Conservation (phyloP, 2,888 invertebrate genomes). For the Formica aserva region DNA sequence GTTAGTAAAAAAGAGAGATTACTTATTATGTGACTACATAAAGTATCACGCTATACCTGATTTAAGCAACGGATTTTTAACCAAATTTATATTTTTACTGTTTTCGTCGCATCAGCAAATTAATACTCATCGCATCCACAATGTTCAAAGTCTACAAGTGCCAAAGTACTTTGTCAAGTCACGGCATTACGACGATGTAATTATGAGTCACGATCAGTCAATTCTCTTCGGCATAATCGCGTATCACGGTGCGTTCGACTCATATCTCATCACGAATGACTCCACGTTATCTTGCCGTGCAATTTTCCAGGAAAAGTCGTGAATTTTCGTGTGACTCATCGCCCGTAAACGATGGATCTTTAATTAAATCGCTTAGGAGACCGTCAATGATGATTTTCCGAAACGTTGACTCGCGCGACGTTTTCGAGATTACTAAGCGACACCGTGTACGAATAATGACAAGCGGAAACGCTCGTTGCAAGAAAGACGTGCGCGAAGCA, state of each 20-base stretch:
- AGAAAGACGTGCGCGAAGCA: slow-evolving; percentile 11
- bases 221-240: slow-evolving; percentile 36
- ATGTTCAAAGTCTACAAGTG: slow-evolving; percentile 26
- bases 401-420: slow-evolving; percentile 31
- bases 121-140: background rate
- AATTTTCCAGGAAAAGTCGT: slow-evolving; percentile 33
- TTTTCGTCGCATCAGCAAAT: background rate
- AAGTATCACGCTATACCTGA: background rate
- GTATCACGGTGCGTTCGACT: slow-evolving; percentile 25
- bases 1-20: background rate
- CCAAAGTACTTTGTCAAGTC: slow-evolving; percentile 30
- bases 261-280: slow-evolving; percentile 43
- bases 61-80: background rate
- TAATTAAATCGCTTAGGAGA: slow-evolving; percentile 35
- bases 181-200: slow-evolving; percentile 23
- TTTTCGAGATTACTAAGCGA: slow-evolving; percentile 27
- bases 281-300: background rate
- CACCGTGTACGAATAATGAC: slow-evolving; percentile 37
- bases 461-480: slow-evolving; percentile 44
- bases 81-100: background rate
- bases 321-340: slow-evolving; percentile 48
- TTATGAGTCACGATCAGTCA: slow-evolving; percentile 48
- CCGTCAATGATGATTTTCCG: slow-evolving; percentile 23
- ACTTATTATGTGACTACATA: background rate
- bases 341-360: slow-evolving; percentile 3